Evolutionary conservation across 2,797 vertebrate genomes (phyloP), one percentile per base, ranked within the genome.

Genomic region (Hephaestus fuliginosus): DNA sequence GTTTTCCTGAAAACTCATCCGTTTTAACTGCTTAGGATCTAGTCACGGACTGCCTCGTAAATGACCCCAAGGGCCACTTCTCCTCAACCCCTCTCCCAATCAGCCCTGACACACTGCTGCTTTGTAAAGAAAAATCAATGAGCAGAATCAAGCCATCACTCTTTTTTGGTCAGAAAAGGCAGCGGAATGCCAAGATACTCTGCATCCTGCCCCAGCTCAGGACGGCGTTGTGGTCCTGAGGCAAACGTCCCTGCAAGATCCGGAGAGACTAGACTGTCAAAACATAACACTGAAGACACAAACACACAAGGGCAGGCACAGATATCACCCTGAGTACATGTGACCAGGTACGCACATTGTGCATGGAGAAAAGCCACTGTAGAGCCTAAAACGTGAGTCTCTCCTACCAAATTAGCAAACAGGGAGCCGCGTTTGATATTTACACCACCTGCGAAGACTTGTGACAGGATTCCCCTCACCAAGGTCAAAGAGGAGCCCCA

Each of bases 61-160:
- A 93, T 89, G 87, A 93, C 90, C 85, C 80, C 67, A 80, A 82
- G 81, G 89, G 88, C 82, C 80, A 72, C 88, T 87, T 87, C 87
- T 84, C 83, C 76, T 91, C 84, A 80, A 85, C 77, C 84, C 73
- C 65, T 88, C 86, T 85, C 83, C 87, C 89, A 89, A 87, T 89
- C 86, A 82, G 78, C 78, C 81, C 81, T 83, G 84, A 91, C 86
- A 87, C 84, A 62, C 71, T 81, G 85, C 83, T 90, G 85, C 91
- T 92, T 89, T 90, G 82, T 86, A 87, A 83, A 88, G 84, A 79
- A 89, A 90, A 93, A 93, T 91, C 91, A 90, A 88, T 93, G 78
- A 85, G 73, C 74, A 88, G 87, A 92, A 93, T 90, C 90, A 92
- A 93, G 89, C 76, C 74, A 88, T 93, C 88, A 86, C 83, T 88